Evolutionary conservation across 1,140 invertebrate species (phyloP), one percentile per base, ranked within the genome.

Genomic region (Habropoda laboriosa): DNA sequence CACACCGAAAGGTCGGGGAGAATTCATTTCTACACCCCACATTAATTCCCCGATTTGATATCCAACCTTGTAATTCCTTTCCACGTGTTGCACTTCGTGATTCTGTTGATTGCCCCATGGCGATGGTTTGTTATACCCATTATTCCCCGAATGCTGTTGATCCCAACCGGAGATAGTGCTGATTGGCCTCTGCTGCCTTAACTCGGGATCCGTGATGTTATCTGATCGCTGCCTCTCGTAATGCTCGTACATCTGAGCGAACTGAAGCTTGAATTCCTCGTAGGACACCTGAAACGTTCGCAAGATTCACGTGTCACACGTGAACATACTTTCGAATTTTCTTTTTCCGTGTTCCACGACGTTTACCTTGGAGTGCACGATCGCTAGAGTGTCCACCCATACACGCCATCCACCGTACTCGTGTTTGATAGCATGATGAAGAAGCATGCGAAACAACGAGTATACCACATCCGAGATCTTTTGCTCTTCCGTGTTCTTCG

Each of bases 401-500:
- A 99, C 99, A 84, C 99, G 94, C 99, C 99, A 99, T 16, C 99
- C 99, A n/a, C 99, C 99, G 90, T 99, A 99, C 93, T 99, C 99
- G 89, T 98, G 98, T 92, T 99, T 99, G 73, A 99, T 99, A 21
- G 99, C 99, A 92, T 99, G 99, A 93, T 99, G 99, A 6, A 99
- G 93, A 32, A 99, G 93, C 97, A 99, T 99, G 6, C 97, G 94
- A 93, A 99, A 99, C 70, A 99, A 93, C 0, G 98, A 97, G 92
- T 99, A 99, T 27, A 99, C 98, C 97, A 99, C 99, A 89, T 99
- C 98, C 0, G 98, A 99, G 61, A 99, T 97, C 92, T 99, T 98
- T 89, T 99, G 97, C 91, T 99, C 98, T 90, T 99, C 98, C 1
- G 96, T 95, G 88, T 97, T 98, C 90, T 98, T 97, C 0, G 98